These are phyloP conservation scores for Setophaga petechia DNA, from an alignment of 2,113 vertebrate genomes.

Conservation along the genomic window DNA sequence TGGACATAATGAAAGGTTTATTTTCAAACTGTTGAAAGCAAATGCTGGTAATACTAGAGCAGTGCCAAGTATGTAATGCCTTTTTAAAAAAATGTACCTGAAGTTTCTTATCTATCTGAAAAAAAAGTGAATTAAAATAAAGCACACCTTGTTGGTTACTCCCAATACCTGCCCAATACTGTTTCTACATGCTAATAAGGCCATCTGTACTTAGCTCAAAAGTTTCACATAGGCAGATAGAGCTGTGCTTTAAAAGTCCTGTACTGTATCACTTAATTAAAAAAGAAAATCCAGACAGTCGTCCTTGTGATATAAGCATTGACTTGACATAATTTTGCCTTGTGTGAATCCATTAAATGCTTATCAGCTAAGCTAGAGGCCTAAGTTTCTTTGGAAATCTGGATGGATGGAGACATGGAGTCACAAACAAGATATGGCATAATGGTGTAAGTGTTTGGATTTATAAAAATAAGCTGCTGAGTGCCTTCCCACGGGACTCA, in stretches of 20 bases:
- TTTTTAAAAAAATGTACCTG: neutral
- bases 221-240: neutral
- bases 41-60: neutral
- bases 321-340: neutral
- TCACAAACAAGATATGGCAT: neutral
- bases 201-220: neutral
- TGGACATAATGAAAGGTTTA: neutral
- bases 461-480: neutral
- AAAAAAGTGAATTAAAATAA: neutral
- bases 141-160: neutral
- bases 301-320: neutral
- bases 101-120: neutral
- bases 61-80: neutral
- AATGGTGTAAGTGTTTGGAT: neutral
- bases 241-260: neutral
- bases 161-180: neutral
- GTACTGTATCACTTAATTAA: neutral
- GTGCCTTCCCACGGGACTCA: accelerated
- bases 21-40: neutral
- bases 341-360: neutral
- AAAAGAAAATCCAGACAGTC: neutral
- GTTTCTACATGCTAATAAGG: neutral
- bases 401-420: neutral
- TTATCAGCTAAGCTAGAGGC: neutral
- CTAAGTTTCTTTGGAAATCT: neutral